Percentiles rank a stretch among this genome's conserved stretches.
These are phyloP conservation scores for Anarhynchus alexandrinus DNA, from an alignment of 2,113 vertebrate species.

Conservation along the genomic window DNA sequence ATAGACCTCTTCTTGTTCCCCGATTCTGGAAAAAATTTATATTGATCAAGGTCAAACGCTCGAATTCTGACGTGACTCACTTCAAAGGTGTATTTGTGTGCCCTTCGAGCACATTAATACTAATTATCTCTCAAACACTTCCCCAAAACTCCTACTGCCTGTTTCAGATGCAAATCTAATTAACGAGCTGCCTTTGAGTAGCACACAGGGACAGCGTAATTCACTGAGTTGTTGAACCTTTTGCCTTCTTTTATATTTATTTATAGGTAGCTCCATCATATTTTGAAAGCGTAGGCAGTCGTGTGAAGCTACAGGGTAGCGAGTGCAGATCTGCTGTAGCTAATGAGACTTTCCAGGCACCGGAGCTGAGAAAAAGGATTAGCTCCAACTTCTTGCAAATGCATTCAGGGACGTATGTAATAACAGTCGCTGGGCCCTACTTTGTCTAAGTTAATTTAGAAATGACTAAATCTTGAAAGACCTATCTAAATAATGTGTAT, in stretches of 20 bases:
- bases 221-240: background rate
- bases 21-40: background rate
- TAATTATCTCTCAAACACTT: conserved; percentile 47
- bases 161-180: conserved; percentile 66
- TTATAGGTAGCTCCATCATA: conserved; percentile 17
- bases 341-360: background rate
- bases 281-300: background rate
- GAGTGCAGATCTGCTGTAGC: background rate
- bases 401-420: background rate
- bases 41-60: conserved; percentile 56
- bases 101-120: conserved; percentile 53
- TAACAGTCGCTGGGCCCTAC: background rate
- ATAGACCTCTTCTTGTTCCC: background rate
- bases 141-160: conserved; percentile 40
- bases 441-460: background rate
- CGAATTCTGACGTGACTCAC: conserved; percentile 25
- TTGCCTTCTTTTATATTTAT: conserved; percentile 16
- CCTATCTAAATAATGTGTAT: background rate
- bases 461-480: background rate
- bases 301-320: background rate
- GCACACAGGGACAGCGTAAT: background rate
- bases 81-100: conserved; percentile 58
- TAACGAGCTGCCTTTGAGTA: conserved; percentile 54
- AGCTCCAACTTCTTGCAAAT: background rate
- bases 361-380: background rate